Conservation (phyloP, 2,888 invertebrate species). For the Epirrita christyi region DNA sequence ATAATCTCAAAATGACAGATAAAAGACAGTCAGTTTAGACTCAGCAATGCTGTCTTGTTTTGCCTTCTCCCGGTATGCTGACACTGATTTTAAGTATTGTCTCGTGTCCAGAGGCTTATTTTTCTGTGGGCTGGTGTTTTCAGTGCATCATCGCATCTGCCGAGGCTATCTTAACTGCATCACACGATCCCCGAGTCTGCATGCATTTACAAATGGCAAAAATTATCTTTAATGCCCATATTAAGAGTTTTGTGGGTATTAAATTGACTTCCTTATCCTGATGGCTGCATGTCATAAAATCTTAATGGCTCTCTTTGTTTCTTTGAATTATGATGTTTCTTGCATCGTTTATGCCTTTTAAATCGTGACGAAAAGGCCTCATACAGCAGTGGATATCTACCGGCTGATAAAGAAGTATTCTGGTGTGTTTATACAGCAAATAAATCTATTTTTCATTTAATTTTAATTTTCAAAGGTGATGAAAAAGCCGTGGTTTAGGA, state of each 20-base stretch:
- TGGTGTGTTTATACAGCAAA: too few species aligned
- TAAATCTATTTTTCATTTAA: too few species aligned
- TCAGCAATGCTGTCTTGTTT: too few species aligned
- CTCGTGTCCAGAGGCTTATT: conserved; percentile 6
- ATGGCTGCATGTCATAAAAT: conserved; percentile 28
- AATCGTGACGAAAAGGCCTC: too few species aligned
- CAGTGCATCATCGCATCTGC: conserved; percentile 37
- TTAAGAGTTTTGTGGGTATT: conserved; percentile 39
- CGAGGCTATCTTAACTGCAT: conserved; percentile 73
- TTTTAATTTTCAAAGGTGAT: too few species aligned
- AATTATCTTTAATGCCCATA: conserved; percentile 69
- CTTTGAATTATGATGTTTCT: conserved; percentile 22
- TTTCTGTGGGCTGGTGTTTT: conserved; percentile 29
- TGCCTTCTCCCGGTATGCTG: too few species aligned
- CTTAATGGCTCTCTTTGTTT: conserved; percentile 26
- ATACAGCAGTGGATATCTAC: too few species aligned
- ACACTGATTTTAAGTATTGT: not conserved
- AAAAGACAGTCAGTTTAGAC: too few species aligned
- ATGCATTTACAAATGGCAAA: conserved; percentile 51
- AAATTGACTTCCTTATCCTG: conserved; percentile 36
- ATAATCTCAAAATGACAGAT: too few species aligned
- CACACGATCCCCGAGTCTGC: conserved; percentile 46
- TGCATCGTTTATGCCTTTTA: not conserved
- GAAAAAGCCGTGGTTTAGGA: too few species aligned
- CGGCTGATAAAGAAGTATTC: too few species aligned